Base-by-base conservation (phyloP, 2,797 vertebrate species). In the Xyrichtys novacula region DNA sequence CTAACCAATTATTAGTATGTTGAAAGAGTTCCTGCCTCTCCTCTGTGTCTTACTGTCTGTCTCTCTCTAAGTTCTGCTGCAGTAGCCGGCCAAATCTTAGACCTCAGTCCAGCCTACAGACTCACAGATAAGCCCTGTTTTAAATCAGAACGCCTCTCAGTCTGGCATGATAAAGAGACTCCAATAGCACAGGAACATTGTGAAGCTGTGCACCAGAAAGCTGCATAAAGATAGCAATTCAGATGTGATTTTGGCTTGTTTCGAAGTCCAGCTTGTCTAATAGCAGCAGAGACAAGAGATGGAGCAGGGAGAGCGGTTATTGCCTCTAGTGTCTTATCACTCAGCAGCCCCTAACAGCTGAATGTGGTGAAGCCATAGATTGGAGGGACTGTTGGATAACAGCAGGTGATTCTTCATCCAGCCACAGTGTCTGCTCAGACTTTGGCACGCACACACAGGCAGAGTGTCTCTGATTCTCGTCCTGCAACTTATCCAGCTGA, bases 231-330 rank as follows among this genome's bases (percentile, higher is more conserved):
- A 80, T 85, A 76, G 59, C 85, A 81, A 88, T 88, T 86, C 84
- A 80, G 83, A 79, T 85, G 77, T 78, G 28, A 75, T 80, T 81
- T 69, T 68, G 69, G 78, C 64, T 80, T 70, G 67, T 85, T 87
- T 78, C 72, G 68, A 84, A 70, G 73, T 85, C 76, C 60, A 17
- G 65, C 49, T 54, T 39, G 68, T 88, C 55, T 78, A 77, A 80
- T 71, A 59, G 60, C 63, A 62, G 53, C 54, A 38, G 47, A 65
- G 65, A 74, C 58, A 74, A 29, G 55, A 52, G 66, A 68, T 65
- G 81, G 46, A 65, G 64, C 48, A 70, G 65, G 32, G 32, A 67
- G 61, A 76, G 72, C n/a, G 2, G 52, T 74, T 73, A 55, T 76
- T 81, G 74, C 71, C 59, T 74, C 36, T 54, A 54, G 67, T 49